Evolutionary conservation across 2,888 invertebrate species (phyloP).

Genomic region (Omphaloscelis lunosa): DNA sequence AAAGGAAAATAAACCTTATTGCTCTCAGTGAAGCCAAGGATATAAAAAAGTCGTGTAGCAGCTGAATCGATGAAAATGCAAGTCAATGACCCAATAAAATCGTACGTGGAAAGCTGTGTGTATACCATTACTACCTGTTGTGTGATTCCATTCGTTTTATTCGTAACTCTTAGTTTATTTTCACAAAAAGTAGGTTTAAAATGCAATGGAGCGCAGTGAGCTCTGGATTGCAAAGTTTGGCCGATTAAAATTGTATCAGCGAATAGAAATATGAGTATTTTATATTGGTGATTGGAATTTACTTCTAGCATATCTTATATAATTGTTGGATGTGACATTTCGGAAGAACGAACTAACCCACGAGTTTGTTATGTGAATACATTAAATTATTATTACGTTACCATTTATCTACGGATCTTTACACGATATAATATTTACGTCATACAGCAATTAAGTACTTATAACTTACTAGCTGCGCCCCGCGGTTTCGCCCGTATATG

Average conservation of each 20-base stretch:
- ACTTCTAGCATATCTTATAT: not conserved
- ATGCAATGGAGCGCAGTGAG: not conserved
- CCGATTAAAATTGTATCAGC: not conserved
- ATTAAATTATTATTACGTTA: not conserved
- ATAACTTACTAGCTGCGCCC: too few relatives aligned
- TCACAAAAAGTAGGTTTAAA: constrained; percentile 2
- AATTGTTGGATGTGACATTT: not conserved
- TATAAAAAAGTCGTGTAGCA: constrained; percentile 5
- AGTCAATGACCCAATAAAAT: constrained; percentile 23
- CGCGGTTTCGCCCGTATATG: too few relatives aligned
- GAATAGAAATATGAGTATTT: not conserved
- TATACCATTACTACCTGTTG: not conserved
- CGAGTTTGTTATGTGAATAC: not conserved
- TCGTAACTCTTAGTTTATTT: not conserved
- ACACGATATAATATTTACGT: not conserved
- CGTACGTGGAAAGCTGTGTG: not conserved
- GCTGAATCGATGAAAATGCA: constrained; percentile 16
- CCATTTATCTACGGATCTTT: not conserved
- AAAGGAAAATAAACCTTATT: not conserved
- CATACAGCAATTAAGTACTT: not conserved
- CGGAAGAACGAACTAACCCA: not conserved
- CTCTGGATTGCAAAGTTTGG: not conserved
- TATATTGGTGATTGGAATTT: not conserved
- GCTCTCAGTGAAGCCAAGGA: not conserved
- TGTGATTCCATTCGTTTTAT: constrained; percentile 16